These are phyloP conservation scores for Sebastes diaconus DNA, from an alignment of 2,797 vertebrate genomes.

Conservation along the genomic window DNA sequence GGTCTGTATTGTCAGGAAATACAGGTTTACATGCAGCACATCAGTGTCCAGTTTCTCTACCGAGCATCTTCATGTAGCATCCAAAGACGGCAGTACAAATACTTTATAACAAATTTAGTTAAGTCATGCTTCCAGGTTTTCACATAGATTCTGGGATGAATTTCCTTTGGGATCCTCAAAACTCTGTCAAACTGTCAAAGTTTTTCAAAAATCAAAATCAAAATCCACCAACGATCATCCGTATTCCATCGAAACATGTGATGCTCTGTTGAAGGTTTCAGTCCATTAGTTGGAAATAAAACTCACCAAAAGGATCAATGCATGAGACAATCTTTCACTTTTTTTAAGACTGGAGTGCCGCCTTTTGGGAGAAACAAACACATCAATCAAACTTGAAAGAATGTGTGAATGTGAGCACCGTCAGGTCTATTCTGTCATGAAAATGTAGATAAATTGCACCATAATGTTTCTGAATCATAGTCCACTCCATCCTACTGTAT, in stretches of 20 bases:
- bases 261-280: background rate
- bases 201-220: background rate
- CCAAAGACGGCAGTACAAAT: background rate
- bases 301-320: background rate
- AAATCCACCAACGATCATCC: background rate
- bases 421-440: background rate
- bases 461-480: background rate
- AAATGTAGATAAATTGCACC: background rate
- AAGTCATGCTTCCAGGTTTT: constrained; percentile 22
- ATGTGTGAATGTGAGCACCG: background rate
- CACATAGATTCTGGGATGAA: background rate
- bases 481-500: background rate
- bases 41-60: background rate
- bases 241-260: background rate
- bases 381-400: background rate
- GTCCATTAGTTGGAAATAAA: background rate
- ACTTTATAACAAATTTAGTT: background rate
- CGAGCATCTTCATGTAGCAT: background rate
- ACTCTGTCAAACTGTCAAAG: background rate
- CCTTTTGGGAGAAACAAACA: background rate
- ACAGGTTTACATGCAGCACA: constrained; percentile 33
- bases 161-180: background rate
- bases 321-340: background rate
- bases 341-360: background rate
- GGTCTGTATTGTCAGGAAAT: background rate